Base-by-base conservation (phyloP, 2,888 invertebrate genomes). In the Malthinus flaveolus region DNA sequence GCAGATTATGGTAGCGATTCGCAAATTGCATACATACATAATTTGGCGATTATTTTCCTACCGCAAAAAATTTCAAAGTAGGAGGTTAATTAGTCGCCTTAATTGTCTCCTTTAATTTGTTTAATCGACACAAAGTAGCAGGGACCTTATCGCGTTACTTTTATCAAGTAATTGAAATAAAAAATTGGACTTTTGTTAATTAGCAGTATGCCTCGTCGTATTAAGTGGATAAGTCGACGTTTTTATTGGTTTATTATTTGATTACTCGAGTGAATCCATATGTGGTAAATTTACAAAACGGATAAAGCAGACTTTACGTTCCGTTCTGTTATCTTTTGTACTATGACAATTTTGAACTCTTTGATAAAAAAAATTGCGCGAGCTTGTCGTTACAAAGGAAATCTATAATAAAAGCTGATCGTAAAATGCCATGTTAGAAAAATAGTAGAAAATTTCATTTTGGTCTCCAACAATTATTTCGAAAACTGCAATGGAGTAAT, bases 231-330 rank as follows among this genome's bases (percentile, higher is more conserved):
- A 42, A 42, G 23, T 42, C n/a, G 10, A n/a, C 12, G 23, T 13
- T 42, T 42, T 42, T 42, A 42, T 42, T 42, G 12, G 13, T 13
- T 42, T 42, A 42, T 42, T 42, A 42, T 42, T 48, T 12, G 15
- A 23, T 12, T 34, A 48, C 13, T 48, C 34, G 15, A 34, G 48
- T 48, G 48, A 33, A 48, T 10, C 49, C 49, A 31, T 49, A 49
- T 35, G 49, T 36, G 49, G 35, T 36, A 31, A 49, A 49, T 49
- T 31, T 13, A 49, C 31, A 34, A 49, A 42, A 42, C 12, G 39
- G 39, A 35, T 49, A 10, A 11, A 49, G 48, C 23, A 35, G 13
- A 34, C 35, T 15, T 42, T 15, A 10, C 35, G 36, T 34, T 49
- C n/a, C n/a, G 3, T 15, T 42, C 15, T 42, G 13, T 3, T 42